Conservation (phyloP, 2,888 invertebrate genomes). For the Enoplolaimus lenunculus region DNA sequence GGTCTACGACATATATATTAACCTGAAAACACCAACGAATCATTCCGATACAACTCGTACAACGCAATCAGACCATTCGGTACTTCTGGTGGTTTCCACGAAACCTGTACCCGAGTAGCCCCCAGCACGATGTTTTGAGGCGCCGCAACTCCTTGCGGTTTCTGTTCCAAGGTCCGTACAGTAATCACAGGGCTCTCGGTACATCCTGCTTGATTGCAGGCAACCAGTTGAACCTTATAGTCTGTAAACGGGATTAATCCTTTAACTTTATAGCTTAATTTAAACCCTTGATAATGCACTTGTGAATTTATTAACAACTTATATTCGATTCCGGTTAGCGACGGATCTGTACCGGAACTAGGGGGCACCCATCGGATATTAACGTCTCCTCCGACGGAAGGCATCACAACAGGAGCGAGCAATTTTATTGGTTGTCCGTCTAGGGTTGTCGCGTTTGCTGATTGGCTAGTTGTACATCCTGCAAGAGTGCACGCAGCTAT, state of each 20-base stretch:
- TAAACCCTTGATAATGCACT: neutral
- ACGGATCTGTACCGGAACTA: neutral
- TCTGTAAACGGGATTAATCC: neutral
- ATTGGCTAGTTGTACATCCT: neutral
- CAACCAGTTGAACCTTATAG: neutral
- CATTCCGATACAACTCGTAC: constrained; percentile 9
- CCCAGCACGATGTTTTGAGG: neutral
- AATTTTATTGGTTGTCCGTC: constrained; percentile 1
- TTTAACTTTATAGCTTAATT: neutral
- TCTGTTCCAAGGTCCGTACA: neutral
- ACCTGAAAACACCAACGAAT: constrained; percentile 2
- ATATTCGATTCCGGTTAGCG: neutral
- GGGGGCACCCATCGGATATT: neutral
- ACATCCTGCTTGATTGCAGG: constrained; percentile 9
- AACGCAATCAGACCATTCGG: constrained; percentile 13
- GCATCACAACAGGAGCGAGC: neutral
- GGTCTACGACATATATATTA: too few species aligned
- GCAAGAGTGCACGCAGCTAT: constrained; percentile 3
- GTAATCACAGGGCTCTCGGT: neutral
- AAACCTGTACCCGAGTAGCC: neutral
- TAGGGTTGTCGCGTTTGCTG: neutral
- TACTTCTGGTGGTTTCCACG: neutral
- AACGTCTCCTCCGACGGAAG: neutral
- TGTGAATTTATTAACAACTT: neutral
- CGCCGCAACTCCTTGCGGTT: constrained; percentile 8